Evolutionary conservation across 2,888 invertebrate species (phyloP).

Genomic region (Melangyna quadrimaculata): DNA sequence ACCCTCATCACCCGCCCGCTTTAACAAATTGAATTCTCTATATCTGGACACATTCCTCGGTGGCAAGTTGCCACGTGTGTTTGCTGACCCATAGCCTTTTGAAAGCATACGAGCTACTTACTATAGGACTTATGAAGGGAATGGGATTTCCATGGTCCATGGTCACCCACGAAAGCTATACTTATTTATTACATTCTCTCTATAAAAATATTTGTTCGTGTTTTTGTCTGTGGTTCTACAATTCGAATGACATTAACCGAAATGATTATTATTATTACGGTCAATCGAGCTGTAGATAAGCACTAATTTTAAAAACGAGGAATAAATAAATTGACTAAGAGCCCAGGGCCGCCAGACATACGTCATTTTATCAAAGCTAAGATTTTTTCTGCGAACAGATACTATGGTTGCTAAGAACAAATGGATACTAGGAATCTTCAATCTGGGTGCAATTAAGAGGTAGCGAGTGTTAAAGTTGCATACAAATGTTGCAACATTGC

Average conservation of each 20-base stretch:
- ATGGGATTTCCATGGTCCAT: background rate
- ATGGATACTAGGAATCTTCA: too few relatives aligned
- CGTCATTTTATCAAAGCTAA: too few relatives aligned
- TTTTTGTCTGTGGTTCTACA: constrained; percentile 26
- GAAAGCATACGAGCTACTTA: background rate
- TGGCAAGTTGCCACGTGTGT: constrained; percentile 49
- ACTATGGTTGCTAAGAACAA: too few relatives aligned
- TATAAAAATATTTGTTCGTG: background rate
- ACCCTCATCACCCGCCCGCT: background rate
- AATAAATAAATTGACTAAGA: background rate
- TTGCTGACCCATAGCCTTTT: constrained; percentile 34
- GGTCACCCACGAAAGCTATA: constrained; percentile 34
- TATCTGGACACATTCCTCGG: constrained; percentile 22
- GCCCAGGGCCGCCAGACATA: too few relatives aligned
- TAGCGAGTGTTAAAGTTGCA: too few relatives aligned
- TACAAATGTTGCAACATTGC: too few relatives aligned
- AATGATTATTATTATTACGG: constrained; percentile 67
- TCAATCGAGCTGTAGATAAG: constrained; percentile 50
- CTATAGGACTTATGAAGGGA: background rate
- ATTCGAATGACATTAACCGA: constrained; percentile 60
- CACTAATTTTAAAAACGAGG: constrained; percentile 40
- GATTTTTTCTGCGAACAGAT: too few relatives aligned
- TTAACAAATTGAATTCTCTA: constrained; percentile 40
- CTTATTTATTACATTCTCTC: background rate
- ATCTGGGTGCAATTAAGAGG: too few relatives aligned